A percentile compares a stretch with the other conserved stretches of the same genome.
phyloP scores from a whole-genome alignment of 1,140 invertebrate genomes.

The Odontomachus brunneus region DNA sequence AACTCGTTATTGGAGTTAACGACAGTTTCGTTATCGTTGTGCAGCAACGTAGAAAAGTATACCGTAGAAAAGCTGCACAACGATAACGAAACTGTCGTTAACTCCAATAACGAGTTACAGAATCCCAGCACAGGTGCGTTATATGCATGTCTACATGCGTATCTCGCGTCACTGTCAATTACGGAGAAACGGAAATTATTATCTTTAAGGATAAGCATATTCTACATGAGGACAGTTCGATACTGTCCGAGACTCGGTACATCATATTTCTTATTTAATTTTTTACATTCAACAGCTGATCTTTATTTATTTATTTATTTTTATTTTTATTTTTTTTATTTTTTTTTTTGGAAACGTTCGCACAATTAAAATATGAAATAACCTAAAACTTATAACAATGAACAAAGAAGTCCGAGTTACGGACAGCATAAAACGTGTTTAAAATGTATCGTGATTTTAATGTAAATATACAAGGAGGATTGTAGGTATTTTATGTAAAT shows the following conservation, averaged over 20 bases:
- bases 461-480: constrained; percentile 67
- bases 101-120: no score
- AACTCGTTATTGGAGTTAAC: no score
- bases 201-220: constrained; percentile 16
- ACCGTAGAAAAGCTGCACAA: no score
- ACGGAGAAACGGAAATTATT: constrained; percentile 59
- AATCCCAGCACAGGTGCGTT: no score
- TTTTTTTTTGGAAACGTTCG: neutral
- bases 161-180: constrained; percentile 67
- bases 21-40: no score
- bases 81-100: no score
- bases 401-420: constrained; percentile 13
- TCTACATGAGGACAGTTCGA: neutral
- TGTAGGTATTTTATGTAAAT: constrained; percentile 76
- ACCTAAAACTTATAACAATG: neutral
- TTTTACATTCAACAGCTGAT: neutral
- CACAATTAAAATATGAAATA: neutral
- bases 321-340: no score
- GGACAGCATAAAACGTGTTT: constrained; percentile 54
- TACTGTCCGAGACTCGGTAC: neutral
- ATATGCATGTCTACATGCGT: constrained; percentile 31
- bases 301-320: no score
- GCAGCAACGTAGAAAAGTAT: no score
- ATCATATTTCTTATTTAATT: neutral
- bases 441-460: constrained; percentile 58